These are phyloP conservation scores for Tetraneura akinire DNA, from an alignment of 1,140 invertebrate genomes.

Conservation along the genomic window DNA sequence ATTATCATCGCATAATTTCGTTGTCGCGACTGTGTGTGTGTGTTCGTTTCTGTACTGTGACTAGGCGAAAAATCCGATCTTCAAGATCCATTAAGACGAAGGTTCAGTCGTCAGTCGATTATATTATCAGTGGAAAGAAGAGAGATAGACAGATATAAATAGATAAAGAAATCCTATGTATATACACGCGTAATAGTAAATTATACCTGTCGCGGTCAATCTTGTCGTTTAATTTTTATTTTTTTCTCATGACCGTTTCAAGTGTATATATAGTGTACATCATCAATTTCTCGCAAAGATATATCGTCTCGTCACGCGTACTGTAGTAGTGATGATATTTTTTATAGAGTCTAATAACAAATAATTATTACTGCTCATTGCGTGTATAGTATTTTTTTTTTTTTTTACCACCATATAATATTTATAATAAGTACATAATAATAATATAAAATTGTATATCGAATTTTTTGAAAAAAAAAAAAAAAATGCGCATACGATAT, in stretches of 20 bases:
- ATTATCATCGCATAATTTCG: not conserved
- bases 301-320: not conserved
- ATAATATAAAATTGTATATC: too few relatives aligned
- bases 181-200: not conserved
- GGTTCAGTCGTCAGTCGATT: not conserved
- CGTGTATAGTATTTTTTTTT: too few relatives aligned
- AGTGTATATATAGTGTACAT: constrained; percentile 32
- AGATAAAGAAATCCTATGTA: too few relatives aligned
- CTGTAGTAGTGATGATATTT: not conserved
- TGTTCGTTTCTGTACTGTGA: not conserved
- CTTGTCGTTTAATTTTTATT: not conserved
- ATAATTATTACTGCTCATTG: too few relatives aligned
- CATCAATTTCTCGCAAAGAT: not conserved
- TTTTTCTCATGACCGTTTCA: constrained; percentile 37
- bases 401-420: too few relatives aligned
- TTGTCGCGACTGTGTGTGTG: not conserved
- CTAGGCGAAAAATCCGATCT: constrained; percentile 22
- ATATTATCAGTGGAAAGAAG: not conserved
- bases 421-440: too few relatives aligned
- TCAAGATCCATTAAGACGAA: constrained; percentile 26
- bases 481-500: too few relatives aligned
- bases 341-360: too few relatives aligned
- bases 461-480: too few relatives aligned
- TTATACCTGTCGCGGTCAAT: not conserved
- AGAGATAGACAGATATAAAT: not conserved